Base-by-base conservation (phyloP, 2,113 vertebrate species). In the Choloepus hoffmanni region DNA sequence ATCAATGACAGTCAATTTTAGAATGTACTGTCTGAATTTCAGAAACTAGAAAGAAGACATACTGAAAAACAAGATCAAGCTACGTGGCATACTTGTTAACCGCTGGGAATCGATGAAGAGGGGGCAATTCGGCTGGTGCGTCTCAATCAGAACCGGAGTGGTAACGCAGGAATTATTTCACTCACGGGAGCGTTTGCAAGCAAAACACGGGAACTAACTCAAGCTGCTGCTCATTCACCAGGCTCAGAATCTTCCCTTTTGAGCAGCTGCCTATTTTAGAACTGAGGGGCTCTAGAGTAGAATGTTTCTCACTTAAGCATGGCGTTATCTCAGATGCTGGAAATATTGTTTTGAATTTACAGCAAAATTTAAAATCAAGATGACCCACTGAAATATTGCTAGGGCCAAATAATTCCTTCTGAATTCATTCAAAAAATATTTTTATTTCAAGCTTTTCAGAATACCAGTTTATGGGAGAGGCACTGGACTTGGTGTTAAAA, bases 391-490 rank as follows among this genome's bases (percentile, higher is more conserved):
- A 93, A 82, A n/a, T 70, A 63, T 3, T 8, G 40, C 12, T 24
- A 33, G 45, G n/a, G 68, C 6, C 23, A 6, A 33, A 60, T n/a
- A 10, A 65, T 60, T 67, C 30, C 36, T 85, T 85, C 62, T 53
- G 30, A 60, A 86, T 83, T 58, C 5, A 58, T 95, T 94, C 18
- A 16, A 95, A 72, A 85, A 40, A 28, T 10, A 78, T 74, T 12
- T 14, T 24, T 21, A 15, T 28, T 36, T 58, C 16, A 58, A 81
- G 26, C 2, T 28, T 79, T 76, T 26, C 30, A 21, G 23, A 0
- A 0, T 23, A n/a, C 10, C 21, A 8, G 53, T 28, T 11, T 45
- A 23, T 10, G 33, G 58, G 13, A 18, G 6, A 43, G 50, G 7
- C 2, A 14, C 10, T 50, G 43, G 13, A 10, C 24, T 60, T 90